Evolutionary conservation across 2,797 vertebrate genomes (phyloP), one percentile per base, ranked within the genome.

Genomic region (Pogoniulus pusillus): DNA sequence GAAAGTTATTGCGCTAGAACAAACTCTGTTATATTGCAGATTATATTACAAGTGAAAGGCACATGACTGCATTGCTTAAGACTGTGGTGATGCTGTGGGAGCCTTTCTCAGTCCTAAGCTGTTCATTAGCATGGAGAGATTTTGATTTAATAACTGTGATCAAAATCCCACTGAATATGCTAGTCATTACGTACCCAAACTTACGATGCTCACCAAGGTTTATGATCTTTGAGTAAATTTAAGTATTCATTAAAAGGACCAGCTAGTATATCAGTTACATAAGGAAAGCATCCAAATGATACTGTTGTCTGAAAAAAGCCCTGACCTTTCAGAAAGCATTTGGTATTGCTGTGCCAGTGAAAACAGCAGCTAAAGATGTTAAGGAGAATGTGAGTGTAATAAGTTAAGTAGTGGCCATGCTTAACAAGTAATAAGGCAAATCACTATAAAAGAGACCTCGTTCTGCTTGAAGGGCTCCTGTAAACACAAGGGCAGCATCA

Each of bases 121-220:
- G 43, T 72, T 96, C 76, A 81, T 93, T 96, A 93, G 64, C 68
- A 89, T 9, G 11, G 34, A 88, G 59, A 82, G 47, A 79, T 90
- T 95, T 96, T 96, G 95, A 96, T 96, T 96, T 96, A 95, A 91
- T 93, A 95, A 95, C 91, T 93, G 81, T 75, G 90, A 83, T 93
- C 84, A 90, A 93, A 95, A 91, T 90, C 84, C 55, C 63, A 94
- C 81, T 90, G 93, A 93, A 91, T 81, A 72, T 1, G 12, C 37
- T 78, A 79, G 92, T 94, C 85, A 93, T 96, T 94, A 93, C 51
- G 77, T 49, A 71, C 47, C 91, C 84, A 75, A 94, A 89, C 72
- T 92, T 91, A 96, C 94, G 81, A 95, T 75, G 86, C 70, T 93
- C 73, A 95, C 92, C 79, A 94, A 91, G 53, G 90, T 96, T 95